A percentile compares a stretch with the other conserved stretches of the same genome.
These are phyloP conservation scores for Typhlichthys subterraneus DNA, from an alignment of 2,797 vertebrate genomes.

Conservation along the genomic window DNA sequence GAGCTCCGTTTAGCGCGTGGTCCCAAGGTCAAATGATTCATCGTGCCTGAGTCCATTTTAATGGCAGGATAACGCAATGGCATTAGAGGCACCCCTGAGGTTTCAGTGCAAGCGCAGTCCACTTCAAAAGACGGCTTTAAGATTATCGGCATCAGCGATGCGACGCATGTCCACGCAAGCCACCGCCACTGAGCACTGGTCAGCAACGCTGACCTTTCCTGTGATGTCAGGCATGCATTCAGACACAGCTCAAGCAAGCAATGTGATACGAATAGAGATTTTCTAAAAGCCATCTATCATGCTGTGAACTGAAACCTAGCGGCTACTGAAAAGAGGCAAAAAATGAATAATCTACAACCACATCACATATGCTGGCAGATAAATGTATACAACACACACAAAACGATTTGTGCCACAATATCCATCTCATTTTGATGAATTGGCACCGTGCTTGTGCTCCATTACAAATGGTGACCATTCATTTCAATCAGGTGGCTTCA, in stretches of 20 bases:
- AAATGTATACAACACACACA: not conserved
- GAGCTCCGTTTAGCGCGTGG: not conserved
- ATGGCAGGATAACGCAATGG: constrained; percentile 27
- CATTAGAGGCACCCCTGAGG: constrained; percentile 38
- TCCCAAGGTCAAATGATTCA: constrained; percentile 53
- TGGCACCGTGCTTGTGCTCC: constrained; percentile 33
- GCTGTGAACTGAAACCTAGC: not conserved
- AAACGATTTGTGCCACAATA: not conserved
- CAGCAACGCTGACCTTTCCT: constrained; percentile 51
- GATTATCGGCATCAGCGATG: constrained; percentile 50
- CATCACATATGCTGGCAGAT: not conserved
- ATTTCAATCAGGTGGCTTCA: constrained; percentile 32
- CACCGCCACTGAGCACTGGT: constrained; percentile 28
- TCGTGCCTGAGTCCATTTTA: constrained; percentile 30
- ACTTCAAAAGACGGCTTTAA: constrained; percentile 38
- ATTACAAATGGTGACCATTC: constrained; percentile 36
- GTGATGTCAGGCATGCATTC: constrained; percentile 12
- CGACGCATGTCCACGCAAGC: constrained; percentile 30
- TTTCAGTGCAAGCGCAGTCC: constrained; percentile 16
- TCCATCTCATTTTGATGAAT: constrained; percentile 7
- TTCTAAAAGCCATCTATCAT: not conserved
- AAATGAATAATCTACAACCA: not conserved
- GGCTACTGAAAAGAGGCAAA: no score
- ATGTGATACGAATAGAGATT: constrained; percentile 14
- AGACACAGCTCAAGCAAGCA: constrained; percentile 35